Conservation (phyloP, 2,797 vertebrate species). For the Thamnophis elegans region DNA sequence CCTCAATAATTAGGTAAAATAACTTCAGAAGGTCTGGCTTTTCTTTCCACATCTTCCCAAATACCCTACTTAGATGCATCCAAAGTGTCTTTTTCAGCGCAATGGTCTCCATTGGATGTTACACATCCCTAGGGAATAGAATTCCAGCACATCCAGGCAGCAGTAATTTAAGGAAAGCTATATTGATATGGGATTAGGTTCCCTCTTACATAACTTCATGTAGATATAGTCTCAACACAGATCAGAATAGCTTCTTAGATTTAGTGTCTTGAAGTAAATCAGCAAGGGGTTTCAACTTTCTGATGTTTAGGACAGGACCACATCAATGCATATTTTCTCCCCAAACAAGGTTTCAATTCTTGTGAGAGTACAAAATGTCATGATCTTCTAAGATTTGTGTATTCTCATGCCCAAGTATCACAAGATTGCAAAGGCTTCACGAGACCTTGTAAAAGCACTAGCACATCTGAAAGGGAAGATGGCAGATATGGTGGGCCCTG, state of each 20-base stretch:
- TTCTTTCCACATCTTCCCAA: background rate
- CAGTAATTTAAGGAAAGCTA: background rate
- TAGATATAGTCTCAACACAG: background rate
- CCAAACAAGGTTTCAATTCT: background rate
- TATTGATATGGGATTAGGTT: background rate
- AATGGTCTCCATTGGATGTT: background rate
- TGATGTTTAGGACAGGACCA: background rate
- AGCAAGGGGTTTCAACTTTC: background rate
- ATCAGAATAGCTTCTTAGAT: background rate
- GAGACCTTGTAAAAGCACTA: background rate
- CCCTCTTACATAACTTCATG: background rate
- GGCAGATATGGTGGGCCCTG: background rate
- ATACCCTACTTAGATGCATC: background rate
- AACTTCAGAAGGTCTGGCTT: background rate
- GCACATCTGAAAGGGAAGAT: background rate
- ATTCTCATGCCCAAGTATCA: background rate
- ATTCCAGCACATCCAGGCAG: no score
- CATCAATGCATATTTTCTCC: background rate
- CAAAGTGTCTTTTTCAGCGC: background rate
- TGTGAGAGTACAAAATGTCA: background rate
- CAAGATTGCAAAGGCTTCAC: background rate
- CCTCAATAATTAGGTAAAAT: background rate
- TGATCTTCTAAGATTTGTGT: background rate
- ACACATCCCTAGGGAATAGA: background rate
- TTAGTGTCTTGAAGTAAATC: background rate